Evolutionary conservation across 2,888 invertebrate genomes (phyloP), one percentile per base, ranked within the genome.

Genomic region (Tinea trinotella): DNA sequence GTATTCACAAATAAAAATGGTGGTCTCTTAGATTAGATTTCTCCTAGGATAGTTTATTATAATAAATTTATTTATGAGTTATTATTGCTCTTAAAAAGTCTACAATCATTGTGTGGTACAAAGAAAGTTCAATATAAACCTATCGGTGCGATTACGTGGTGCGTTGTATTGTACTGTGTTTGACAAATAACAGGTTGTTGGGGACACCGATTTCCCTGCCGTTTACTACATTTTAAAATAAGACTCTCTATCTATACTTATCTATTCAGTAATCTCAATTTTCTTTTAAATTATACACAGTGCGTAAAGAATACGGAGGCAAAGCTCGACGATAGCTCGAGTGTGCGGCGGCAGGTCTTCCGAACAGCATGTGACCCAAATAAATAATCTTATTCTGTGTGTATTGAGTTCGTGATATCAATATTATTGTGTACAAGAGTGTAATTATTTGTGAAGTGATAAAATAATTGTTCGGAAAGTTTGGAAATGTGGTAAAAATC

Each of bases 151-250:
- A 66, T 71, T 71, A 67, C 68, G 70, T 73, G 72, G 76, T 80
- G 77, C 71, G 64, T 67, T 65, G 62, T 62, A 60, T 68, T 76
- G 71, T 76, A 73, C 73, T 74, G 71, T 77, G 70, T 78, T 78
- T 80, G 76, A 75, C 77, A 80, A 81, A 83, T 84, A 83, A 84
- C 84, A 84, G 85, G 84, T 85, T 84, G 85, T 83, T 74, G 78
- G 68, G 83, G 74, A 77, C 68, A 81, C 82, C 83, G 82, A 84
- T 81, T 76, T 79, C 74, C 69, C 71, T 78, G 63, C 65, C 73
- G 70, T 75, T 74, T 76, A 72, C 67, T 61, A 61, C 18, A 36
- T 55, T 68, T 63, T 64, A 68, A 66, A 66, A 69, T 75, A 71
- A 74, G 44, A 9, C 48, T 48, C 20, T 48, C 20, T 20, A 48